Conservation (phyloP, 2,888 invertebrate species). For the Melinaea marsaeus region DNA sequence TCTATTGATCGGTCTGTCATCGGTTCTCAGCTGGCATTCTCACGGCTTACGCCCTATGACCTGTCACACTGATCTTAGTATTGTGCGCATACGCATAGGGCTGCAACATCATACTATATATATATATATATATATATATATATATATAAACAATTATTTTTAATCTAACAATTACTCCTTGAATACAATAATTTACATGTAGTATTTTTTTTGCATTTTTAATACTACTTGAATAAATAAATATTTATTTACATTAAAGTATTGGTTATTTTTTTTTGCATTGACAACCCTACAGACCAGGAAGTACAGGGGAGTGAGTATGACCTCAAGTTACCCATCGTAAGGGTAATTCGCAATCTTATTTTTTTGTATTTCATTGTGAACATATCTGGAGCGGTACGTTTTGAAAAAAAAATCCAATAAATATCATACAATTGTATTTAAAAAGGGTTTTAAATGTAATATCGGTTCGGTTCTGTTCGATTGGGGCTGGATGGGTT, state of each 20-base stretch:
- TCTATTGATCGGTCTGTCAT: constrained; percentile 29
- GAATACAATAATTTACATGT: no score
- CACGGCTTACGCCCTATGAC: constrained; percentile 60
- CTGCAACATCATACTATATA: constrained; percentile 29
- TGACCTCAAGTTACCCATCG: constrained; percentile 76
- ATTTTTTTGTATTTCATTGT: constrained; percentile 49
- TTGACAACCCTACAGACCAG: constrained; percentile 62
- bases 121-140: no score
- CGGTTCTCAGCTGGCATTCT: constrained; percentile 53
- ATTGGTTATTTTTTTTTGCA: not conserved
- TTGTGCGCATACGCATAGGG: constrained; percentile 42
- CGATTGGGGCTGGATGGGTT: constrained; percentile 53
- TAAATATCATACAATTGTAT: constrained; percentile 75
- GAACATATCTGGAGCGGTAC: constrained; percentile 66
- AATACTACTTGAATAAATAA: no score
- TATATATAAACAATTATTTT: no score
- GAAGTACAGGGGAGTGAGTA: constrained; percentile 76
- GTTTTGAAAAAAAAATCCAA: constrained; percentile 64
- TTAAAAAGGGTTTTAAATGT: constrained; percentile 74
- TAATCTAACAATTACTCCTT: no score
- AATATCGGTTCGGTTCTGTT: constrained; percentile 64
- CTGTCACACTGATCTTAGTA: constrained; percentile 50
- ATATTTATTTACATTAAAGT: no score
- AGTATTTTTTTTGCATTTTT: no score
- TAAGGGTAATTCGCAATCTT: constrained; percentile 51